These are phyloP conservation scores for Berghia stephanieae DNA, from an alignment of 1,140 invertebrate genomes.

Conservation along the genomic window DNA sequence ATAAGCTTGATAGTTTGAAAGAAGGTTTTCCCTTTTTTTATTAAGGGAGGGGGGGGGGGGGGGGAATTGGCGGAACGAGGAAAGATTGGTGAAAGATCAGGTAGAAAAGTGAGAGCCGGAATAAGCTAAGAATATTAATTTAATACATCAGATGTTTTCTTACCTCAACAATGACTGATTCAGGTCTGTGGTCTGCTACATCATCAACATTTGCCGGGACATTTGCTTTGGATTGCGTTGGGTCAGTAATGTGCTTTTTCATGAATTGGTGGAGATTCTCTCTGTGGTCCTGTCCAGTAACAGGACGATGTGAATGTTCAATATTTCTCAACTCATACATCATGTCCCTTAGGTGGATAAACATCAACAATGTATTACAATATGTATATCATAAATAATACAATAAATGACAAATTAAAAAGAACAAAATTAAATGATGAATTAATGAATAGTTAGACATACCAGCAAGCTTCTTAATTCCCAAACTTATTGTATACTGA, in stretches of 20 bases:
- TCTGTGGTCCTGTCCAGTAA: slow-evolving; percentile 50
- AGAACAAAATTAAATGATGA: neutral
- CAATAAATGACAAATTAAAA: neutral
- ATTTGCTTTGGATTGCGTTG: slow-evolving; percentile 41
- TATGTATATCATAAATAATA: neutral
- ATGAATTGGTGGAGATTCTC: slow-evolving; percentile 53
- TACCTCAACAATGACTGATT: slow-evolving; percentile 56
- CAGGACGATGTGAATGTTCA: slow-evolving; percentile 52
- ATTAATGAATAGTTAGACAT: neutral
- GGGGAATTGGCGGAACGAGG: no score
- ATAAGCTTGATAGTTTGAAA: no score
- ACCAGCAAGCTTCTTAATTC: neutral
- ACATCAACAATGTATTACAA: neutral
- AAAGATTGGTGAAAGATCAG: no score
- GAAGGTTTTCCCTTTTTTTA: no score
- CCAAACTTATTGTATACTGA: no score
- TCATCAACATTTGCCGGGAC: slow-evolving; percentile 47
- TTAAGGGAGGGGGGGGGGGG: no score
- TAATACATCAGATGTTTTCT: no score
- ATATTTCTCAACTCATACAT: slow-evolving; percentile 57
- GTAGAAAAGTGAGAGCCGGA: no score
- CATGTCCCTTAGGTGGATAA: slow-evolving; percentile 50
- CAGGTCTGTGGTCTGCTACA: slow-evolving; percentile 56
- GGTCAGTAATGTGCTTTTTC: slow-evolving; percentile 39
- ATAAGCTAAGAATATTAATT: no score